These are phyloP conservation scores for Platerodrilus igneus DNA, from an alignment of 2,888 invertebrate species.

Conservation along the genomic window DNA sequence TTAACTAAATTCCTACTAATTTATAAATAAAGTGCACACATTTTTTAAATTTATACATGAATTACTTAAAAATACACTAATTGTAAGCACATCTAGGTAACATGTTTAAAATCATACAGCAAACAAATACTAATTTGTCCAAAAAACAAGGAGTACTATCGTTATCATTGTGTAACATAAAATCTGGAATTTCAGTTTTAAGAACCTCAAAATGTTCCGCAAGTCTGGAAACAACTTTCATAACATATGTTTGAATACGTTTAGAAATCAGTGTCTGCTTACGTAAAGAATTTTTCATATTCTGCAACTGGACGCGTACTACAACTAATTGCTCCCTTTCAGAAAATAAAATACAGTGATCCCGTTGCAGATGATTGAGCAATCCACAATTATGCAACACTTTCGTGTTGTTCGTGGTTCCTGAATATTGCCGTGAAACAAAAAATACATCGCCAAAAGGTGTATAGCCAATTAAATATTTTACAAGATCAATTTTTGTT, in stretches of 20 bases:
- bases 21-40: too few relatives aligned
- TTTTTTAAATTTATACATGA: too few relatives aligned
- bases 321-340: neutral
- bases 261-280: neutral
- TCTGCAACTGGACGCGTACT: neutral
- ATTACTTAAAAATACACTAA: constrained; percentile 1
- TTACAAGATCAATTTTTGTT: neutral
- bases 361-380: neutral
- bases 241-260: neutral
- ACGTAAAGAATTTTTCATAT: neutral
- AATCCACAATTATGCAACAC: constrained; percentile 6
- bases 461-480: constrained; percentile 12
- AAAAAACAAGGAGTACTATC: constrained; percentile 10
- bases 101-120: constrained; percentile 15
- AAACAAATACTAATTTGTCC: constrained; percentile 16
- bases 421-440: constrained; percentile 9
- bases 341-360: constrained; percentile 9
- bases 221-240: neutral
- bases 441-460: constrained; percentile 12
- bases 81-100: constrained; percentile 9
- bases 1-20: too few relatives aligned
- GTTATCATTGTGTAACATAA: constrained; percentile 5
- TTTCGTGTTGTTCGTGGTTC: neutral
- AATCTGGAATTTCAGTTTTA: constrained; percentile 4
- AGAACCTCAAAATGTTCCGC: constrained; percentile 7